These are phyloP conservation scores for Hybognathus amarus DNA, from an alignment of 2,797 vertebrate species.

Conservation along the genomic window DNA sequence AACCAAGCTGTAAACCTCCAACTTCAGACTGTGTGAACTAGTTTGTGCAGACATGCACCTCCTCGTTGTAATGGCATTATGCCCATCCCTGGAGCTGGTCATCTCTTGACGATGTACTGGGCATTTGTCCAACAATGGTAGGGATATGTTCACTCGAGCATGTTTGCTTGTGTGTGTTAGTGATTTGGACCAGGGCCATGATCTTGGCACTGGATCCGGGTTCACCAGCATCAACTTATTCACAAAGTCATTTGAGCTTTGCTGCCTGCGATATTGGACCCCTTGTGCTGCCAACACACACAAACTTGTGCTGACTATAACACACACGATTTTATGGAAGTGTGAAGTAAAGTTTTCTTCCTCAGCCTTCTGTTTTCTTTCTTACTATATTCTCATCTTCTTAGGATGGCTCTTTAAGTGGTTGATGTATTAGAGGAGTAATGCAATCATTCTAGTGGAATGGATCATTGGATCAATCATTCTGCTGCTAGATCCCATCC, in stretches of 20 bases:
- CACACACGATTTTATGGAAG: slow-evolving; percentile 32
- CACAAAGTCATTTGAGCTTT: slow-evolving; percentile 32
- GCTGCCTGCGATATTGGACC: slow-evolving; percentile 17
- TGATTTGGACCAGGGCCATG: slow-evolving; percentile 32
- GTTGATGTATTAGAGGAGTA: slow-evolving; percentile 50
- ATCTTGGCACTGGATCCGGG: slow-evolving; percentile 27
- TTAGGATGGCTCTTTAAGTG: not conserved
- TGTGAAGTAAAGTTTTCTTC: slow-evolving; percentile 45
- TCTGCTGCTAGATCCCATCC: slow-evolving; percentile 44
- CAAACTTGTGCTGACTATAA: slow-evolving; percentile 35
- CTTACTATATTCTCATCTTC: slow-evolving; percentile 18
- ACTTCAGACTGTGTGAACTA: slow-evolving; percentile 18
- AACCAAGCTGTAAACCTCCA: slow-evolving; percentile 1
- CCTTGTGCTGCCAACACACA: slow-evolving; percentile 27
- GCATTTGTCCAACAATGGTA: slow-evolving; percentile 45
- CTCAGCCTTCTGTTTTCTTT: slow-evolving; percentile 24
- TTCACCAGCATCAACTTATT: slow-evolving; percentile 38
- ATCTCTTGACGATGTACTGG: slow-evolving; percentile 36
- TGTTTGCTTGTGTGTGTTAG: slow-evolving; percentile 37
- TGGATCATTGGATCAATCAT: slow-evolving; percentile 61
- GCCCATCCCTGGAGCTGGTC: slow-evolving; percentile 13
- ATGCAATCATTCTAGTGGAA: slow-evolving; percentile 51
- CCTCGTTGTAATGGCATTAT: slow-evolving; percentile 16
- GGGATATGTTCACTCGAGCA: slow-evolving; percentile 42
- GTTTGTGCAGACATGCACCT: slow-evolving; percentile 19